phyloP scores from a whole-genome alignment of 2,113 vertebrate genomes.

The Dasyornis broadbenti region DNA sequence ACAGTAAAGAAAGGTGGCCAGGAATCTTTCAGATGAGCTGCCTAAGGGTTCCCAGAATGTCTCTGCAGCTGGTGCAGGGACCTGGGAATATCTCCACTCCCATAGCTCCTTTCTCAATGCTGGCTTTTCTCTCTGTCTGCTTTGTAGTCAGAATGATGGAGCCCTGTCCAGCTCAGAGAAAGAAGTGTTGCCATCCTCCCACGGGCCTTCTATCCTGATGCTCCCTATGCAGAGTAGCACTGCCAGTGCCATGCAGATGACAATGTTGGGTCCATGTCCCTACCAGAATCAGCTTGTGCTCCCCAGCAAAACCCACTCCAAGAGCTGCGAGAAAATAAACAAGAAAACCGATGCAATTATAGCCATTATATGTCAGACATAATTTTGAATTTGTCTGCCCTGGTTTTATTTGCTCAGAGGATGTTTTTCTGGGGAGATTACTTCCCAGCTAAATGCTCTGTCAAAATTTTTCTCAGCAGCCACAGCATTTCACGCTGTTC shows the following conservation, averaged over 20 bases:
- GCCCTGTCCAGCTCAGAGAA: neutral
- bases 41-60: neutral
- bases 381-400: neutral
- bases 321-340: neutral
- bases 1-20: neutral
- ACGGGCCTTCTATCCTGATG: fast-evolving
- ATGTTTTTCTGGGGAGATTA: neutral
- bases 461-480: neutral
- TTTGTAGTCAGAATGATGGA: neutral
- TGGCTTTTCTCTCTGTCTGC: neutral
- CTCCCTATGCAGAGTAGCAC: neutral
- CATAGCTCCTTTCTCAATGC: neutral
- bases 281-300: neutral
- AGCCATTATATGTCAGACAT: neutral
- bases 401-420: neutral
- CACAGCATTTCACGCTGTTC: neutral
- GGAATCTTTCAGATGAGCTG: neutral
- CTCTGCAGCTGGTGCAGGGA: neutral
- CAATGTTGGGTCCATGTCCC: neutral
- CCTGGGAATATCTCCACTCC: neutral
- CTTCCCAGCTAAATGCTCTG: neutral
- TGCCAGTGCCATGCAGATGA: neutral
- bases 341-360: neutral
- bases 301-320: neutral
- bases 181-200: neutral